Evolutionary conservation across 2,888 invertebrate genomes (phyloP), one percentile per base, ranked within the genome.

Genomic region (Acanthoscelides obtectus): DNA sequence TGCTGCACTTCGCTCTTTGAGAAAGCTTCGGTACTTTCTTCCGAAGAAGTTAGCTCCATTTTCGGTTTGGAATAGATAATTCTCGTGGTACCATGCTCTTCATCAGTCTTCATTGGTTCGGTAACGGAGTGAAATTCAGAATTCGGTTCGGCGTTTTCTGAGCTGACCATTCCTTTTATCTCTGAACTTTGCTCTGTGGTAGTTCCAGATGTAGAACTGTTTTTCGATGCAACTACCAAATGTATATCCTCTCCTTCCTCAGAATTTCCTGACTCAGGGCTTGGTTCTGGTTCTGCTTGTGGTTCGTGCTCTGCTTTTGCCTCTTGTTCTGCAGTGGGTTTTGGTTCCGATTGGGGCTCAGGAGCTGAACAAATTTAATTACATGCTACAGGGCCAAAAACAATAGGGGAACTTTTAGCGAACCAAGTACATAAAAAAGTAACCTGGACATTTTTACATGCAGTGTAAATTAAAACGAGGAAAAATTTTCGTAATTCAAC

Each of bases 251-350:
- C 12, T 4, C 17, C 45, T 12, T 45, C 45, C 17, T 45, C 8
- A 45, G 5, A 20, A 17, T 12, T 45, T 6, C 17, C 45, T 45
- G 69, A 22, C 69, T 75, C 73, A 72, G 86, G 82, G 77, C 84
- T 84, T 2, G 77, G 22, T 71, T 76, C 74, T 25, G 73, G 22
- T 63, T 72, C 72, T 45, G 71, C 67, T 22, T 71, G 65, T 63
- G 87, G 83, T 77, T 76, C 76, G 0, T 89, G 75, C 74, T 76
- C 76, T 67, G 77, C 85, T 78, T 88, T 87, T 0, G 87, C 83
- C 73, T 75, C 81, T 12, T 80, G 84, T 81, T 82, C 84, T 74
- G 75, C 64, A 66, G 66, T 12, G 17, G 73, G 67, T 70, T 71
- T 68, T 21, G 82, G 73, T 72, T 79, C 79, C 77, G 20, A 84